Evolutionary conservation across 2,888 invertebrate genomes (phyloP).

Genomic region (Cybosia mesomella): DNA sequence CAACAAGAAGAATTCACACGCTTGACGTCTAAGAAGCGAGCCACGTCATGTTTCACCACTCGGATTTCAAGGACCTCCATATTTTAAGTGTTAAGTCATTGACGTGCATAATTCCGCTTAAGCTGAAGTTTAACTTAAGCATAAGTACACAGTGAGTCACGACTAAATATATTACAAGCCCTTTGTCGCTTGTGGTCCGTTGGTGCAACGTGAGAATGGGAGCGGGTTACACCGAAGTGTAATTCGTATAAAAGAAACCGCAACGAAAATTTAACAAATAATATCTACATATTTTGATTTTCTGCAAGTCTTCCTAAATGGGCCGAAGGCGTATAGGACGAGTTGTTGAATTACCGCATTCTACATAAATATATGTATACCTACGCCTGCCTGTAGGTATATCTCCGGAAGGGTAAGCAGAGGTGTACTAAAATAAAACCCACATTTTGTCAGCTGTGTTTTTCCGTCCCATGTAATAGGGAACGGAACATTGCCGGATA

Average conservation of each 20-base stretch:
- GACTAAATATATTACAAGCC: constrained; percentile 62
- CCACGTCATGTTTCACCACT: constrained; percentile 9
- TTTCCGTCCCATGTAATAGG: too few species aligned
- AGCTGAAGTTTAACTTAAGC: constrained; percentile 19
- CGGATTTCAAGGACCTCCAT: constrained; percentile 19
- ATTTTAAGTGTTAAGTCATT: constrained; percentile 20
- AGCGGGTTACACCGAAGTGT: constrained; percentile 43
- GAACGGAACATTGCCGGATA: too few species aligned
- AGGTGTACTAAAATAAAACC: too few species aligned
- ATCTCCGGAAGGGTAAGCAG: too few species aligned
- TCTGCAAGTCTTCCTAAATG: too few species aligned
- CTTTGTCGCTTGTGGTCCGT: constrained; percentile 56
- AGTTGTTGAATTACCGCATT: too few species aligned
- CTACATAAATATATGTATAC: too few species aligned
- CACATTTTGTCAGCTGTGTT: too few species aligned
- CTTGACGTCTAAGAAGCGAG: background rate
- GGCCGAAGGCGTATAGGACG: too few species aligned
- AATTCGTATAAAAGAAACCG: background rate
- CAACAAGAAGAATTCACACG: background rate
- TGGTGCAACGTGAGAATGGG: constrained; percentile 34
- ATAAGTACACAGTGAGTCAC: constrained; percentile 56
- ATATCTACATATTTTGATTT: too few species aligned
- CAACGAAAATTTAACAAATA: too few species aligned
- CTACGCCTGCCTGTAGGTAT: too few species aligned
- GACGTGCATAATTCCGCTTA: constrained; percentile 28